Conservation (phyloP, 2,888 invertebrate species). For the Cordilura impudica region DNA sequence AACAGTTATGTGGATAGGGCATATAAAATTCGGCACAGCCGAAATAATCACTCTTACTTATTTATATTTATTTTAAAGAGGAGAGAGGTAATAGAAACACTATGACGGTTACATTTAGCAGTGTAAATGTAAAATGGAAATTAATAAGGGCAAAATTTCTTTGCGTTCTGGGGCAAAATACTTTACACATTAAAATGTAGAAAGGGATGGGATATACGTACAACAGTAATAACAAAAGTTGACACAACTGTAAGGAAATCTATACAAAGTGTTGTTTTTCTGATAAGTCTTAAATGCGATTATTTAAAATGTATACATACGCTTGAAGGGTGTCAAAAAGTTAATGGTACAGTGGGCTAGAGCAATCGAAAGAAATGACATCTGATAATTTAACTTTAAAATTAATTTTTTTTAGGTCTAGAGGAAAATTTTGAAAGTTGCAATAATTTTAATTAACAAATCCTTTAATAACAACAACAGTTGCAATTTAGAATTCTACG, state of each 20-base stretch:
- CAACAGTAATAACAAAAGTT: constrained; percentile 18
- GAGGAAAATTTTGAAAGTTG: no score
- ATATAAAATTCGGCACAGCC: no score
- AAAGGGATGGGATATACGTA: background rate
- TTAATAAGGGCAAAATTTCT: constrained; percentile 50
- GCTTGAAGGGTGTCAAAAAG: background rate
- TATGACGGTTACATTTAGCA: constrained; percentile 36
- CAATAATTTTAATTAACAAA: no score
- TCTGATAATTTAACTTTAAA: no score
- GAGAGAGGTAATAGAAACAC: constrained; percentile 11
- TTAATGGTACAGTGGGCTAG: constrained; percentile 4
- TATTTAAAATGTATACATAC: constrained; percentile 20
- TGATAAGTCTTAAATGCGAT: constrained; percentile 28
- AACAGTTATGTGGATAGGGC: no score
- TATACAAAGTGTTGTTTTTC: constrained; percentile 24
- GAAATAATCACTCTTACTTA: no score
- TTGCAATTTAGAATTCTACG: no score
- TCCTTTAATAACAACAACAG: no score
- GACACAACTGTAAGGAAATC: constrained; percentile 21
- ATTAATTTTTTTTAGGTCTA: no score
- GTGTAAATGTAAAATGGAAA: constrained; percentile 46
- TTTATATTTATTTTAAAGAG: constrained; percentile 12
- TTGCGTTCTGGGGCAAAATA: constrained; percentile 8
- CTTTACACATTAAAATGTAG: background rate
- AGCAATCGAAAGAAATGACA: background rate